Evolutionary conservation across 2,888 invertebrate genomes (phyloP).

Genomic region (Eulithis testata): DNA sequence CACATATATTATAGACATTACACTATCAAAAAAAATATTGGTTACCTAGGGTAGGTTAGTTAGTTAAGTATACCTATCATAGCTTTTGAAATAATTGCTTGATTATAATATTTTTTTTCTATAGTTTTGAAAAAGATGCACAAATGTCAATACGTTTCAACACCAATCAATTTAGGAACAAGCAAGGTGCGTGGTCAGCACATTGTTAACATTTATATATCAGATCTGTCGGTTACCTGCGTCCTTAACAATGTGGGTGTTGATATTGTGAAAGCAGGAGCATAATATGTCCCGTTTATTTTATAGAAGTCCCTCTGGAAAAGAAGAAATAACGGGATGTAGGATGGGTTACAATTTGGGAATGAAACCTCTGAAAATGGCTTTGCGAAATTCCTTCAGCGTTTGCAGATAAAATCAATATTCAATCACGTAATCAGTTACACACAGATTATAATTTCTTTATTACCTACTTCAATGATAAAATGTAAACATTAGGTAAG

Average conservation of each 20-base stretch:
- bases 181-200: constrained; percentile 42
- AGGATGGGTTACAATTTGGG: constrained; percentile 26
- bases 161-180: constrained; percentile 33
- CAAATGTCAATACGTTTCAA: constrained; percentile 41
- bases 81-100: too few species aligned
- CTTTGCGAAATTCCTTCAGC: background rate
- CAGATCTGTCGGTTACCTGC: constrained; percentile 64
- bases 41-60: too few species aligned
- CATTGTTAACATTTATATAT: constrained; percentile 31
- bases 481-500: too few species aligned
- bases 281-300: constrained; percentile 78
- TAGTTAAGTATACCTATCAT: too few species aligned
- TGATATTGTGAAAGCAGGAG: constrained; percentile 69
- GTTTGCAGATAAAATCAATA: background rate
- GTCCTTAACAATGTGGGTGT: constrained; percentile 69
- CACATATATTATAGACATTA: too few species aligned
- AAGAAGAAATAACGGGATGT: constrained; percentile 65
- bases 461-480: too few species aligned
- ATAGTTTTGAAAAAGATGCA: constrained; percentile 23
- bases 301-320: constrained; percentile 84
- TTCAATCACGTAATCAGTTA: too few species aligned
- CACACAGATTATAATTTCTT: too few species aligned
- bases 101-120: too few species aligned
- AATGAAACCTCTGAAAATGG: background rate
- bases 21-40: too few species aligned